A percentile compares a stretch with the other conserved stretches of the same genome.
phyloP scores from a whole-genome alignment of 2,888 invertebrate genomes.

The Xanthostigma xanthostigma region DNA sequence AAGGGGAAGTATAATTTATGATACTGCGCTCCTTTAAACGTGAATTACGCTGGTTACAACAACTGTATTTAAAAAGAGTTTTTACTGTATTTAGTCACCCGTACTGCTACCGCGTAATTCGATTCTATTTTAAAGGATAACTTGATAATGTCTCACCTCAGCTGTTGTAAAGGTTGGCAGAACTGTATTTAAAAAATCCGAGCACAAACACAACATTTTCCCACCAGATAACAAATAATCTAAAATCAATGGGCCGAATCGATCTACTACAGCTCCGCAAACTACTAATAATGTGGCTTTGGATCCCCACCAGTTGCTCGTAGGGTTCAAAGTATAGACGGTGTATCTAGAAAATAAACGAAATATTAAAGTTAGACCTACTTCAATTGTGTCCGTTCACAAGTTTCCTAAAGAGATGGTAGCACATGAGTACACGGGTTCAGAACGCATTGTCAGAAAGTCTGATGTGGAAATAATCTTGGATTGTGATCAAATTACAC shows the following conservation, averaged over 20 bases:
- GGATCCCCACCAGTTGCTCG: constrained; percentile 17
- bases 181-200: constrained; percentile 62
- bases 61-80: no score
- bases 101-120: no score
- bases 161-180: constrained; percentile 71
- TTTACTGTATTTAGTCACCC: no score
- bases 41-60: no score
- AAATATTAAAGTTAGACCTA: constrained; percentile 11
- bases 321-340: constrained; percentile 39
- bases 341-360: constrained; percentile 35
- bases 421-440: not conserved
- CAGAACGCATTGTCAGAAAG: no score
- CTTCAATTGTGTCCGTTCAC: no score
- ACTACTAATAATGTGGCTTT: constrained; percentile 58
- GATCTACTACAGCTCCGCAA: constrained; percentile 55
- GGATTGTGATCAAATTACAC: no score
- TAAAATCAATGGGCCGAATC: constrained; percentile 49
- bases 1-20: no score
- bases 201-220: constrained; percentile 61
- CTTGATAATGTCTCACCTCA: constrained; percentile 37
- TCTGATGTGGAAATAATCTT: no score
- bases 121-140: not conserved
- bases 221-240: constrained; percentile 62
- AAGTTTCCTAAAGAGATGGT: not conserved
- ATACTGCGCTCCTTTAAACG: no score